A percentile compares a stretch with the other conserved stretches of the same genome.
phyloP scores from a whole-genome alignment of 2,113 vertebrate genomes.

The Xyliphius kryptos region DNA sequence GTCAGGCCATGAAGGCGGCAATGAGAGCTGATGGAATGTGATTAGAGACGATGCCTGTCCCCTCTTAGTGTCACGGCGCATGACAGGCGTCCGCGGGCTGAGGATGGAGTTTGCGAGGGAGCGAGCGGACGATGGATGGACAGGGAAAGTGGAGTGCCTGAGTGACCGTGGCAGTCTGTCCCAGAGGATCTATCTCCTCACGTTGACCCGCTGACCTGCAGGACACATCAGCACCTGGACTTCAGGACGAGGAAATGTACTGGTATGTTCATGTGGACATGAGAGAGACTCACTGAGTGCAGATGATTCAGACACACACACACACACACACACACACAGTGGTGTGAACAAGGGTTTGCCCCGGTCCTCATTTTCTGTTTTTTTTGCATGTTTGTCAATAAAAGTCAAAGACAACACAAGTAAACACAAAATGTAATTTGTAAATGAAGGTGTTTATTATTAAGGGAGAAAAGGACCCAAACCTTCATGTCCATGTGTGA shows the following conservation, averaged over 20 bases:
- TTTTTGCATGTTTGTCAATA: too few relatives aligned
- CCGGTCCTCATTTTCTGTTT: too few relatives aligned
- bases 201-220: conserved; percentile 48
- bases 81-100: conserved; percentile 44
- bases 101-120: conserved; percentile 34
- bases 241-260: conserved; percentile 23
- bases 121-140: conserved; percentile 23
- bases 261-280: neutral
- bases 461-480: too few relatives aligned
- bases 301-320: too few relatives aligned
- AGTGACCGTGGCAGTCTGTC: conserved; percentile 64
- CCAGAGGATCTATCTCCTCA: conserved; percentile 56
- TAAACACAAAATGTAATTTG: too few relatives aligned
- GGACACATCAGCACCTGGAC: conserved; percentile 37
- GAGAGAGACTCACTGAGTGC: too few relatives aligned
- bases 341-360: too few relatives aligned
- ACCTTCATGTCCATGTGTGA: too few relatives aligned
- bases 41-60: conserved; percentile 58
- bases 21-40: conserved; percentile 42
- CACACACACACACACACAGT: too few relatives aligned
- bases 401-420: too few relatives aligned
- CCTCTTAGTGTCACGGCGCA: conserved; percentile 56
- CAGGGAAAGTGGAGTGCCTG: conserved; percentile 49
- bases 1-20: conserved; percentile 53
- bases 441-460: too few relatives aligned